Base-by-base conservation (phyloP, 2,113 vertebrate species). In the Notothenia coriiceps region DNA sequence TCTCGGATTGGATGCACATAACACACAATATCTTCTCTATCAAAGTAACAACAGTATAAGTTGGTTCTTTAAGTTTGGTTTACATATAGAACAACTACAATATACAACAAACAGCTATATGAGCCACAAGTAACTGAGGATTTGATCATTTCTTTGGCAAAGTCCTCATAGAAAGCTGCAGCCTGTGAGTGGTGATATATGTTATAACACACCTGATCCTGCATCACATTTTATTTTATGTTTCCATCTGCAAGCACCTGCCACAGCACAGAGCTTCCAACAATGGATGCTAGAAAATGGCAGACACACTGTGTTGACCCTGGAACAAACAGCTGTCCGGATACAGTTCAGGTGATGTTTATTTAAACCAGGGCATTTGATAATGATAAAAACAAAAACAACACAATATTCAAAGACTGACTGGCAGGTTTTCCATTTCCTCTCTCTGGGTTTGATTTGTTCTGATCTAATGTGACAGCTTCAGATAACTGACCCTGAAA, bases 381-480 rank as follows among this genome's bases (percentile, higher is more conserved):
- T 84, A 47, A 82, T 68, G 35, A 74, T 68, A 35, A 35, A 35
- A 35, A 35, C 35, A 40, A 59, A 74, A 61, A 10, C 61, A 49
- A 46, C 52, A 46, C 46, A 9, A 52, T 15, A 50, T 64, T 4
- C 50, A 33, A 22, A 72, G 40, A 6, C 43, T 44, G 77, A 73
- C 25, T 2, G 67, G 47, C 67, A 50, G 76, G 15, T 76, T 83
- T 83, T 66, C 82, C 67, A 87, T 84, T 90, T 88, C 75, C 75
- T 84, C 54, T 63, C 40, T 40, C 33, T 1, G 70, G 62, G 33
- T 56, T 84, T 68, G 29, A 29, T 44, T 62, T 70, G 60, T 75
- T 25, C 52, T 40, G 10, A 0, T 62, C 12, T 73, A 74, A 17
- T 55, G 71, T 74, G 81, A 59, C 78, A 63, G 81, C 5, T 35